phyloP scores from a whole-genome alignment of 92 coral and sea anemone species.

The Palythoa caribaeorum region DNA sequence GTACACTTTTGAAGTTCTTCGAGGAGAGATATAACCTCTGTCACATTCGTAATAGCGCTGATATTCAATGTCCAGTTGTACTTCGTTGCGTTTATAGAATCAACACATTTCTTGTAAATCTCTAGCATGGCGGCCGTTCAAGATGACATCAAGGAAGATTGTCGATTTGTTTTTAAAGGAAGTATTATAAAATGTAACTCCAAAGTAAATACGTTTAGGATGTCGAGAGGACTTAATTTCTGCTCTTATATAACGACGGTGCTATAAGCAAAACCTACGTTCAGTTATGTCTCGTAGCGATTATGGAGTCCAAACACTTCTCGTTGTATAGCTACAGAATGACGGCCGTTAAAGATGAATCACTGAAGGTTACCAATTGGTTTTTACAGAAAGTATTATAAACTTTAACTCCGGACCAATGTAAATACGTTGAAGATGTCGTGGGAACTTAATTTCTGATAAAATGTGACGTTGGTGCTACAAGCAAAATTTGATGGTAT shows the following conservation, averaged over 20 bases:
- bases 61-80: constrained; percentile 37
- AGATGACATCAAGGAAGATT: neutral
- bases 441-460: constrained; percentile 6
- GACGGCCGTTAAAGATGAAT: neutral
- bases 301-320: constrained; percentile 6
- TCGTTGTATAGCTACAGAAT: neutral
- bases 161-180: neutral
- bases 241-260: neutral
- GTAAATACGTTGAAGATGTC: neutral
- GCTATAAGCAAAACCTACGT: neutral
- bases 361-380: neutral
- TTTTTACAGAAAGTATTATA: neutral
- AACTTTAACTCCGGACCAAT: neutral
- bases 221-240: neutral
- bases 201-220: neutral
- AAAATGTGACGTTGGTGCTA: neutral
- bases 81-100: neutral
- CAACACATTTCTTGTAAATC: neutral
- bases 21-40: neutral
- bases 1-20: constrained; percentile 17
- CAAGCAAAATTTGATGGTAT: neutral
- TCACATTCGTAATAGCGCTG: neutral
- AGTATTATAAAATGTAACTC: neutral
- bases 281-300: constrained; percentile 13
- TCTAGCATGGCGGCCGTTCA: neutral